A percentile compares a stretch with the other conserved stretches of the same genome.
Conservation (phyloP, 37 sponge, comb jelly and placozoan species). For the Halisarca cf. caerulea region DNA sequence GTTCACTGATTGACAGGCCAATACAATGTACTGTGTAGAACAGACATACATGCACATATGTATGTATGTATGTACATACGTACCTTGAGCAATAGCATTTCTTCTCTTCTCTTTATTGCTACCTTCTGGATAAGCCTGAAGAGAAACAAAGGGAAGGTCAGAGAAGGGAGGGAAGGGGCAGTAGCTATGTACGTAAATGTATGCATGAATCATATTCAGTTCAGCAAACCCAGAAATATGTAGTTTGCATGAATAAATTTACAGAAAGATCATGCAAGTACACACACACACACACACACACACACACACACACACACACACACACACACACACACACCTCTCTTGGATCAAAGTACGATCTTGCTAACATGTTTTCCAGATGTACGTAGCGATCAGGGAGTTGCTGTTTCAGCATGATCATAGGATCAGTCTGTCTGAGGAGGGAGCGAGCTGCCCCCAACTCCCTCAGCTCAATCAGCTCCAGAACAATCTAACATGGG, state of each 20-base stretch:
- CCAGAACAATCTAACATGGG: constrained; percentile 85
- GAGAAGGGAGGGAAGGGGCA: too few relatives aligned
- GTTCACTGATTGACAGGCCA: too few relatives aligned
- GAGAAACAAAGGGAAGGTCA: background rate
- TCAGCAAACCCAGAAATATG: too few relatives aligned
- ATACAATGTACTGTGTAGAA: background rate
- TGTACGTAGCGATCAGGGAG: constrained; percentile 92
- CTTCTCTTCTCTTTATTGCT: constrained; percentile 97
- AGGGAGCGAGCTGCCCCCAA: constrained; percentile 95
- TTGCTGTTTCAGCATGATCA: constrained; percentile 94
- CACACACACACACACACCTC: constrained; percentile 62
- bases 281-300: too few relatives aligned
- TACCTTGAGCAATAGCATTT: constrained; percentile 87
- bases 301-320: too few relatives aligned
- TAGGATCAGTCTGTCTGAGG: constrained; percentile 96
- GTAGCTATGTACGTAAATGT: too few relatives aligned
- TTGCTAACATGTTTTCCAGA: constrained; percentile 90
- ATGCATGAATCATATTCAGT: too few relatives aligned
- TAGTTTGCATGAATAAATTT: too few relatives aligned
- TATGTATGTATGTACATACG: background rate
- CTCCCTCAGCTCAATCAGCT: constrained; percentile 97
- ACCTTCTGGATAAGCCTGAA: constrained; percentile 93
- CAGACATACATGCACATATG: background rate
- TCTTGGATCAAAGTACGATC: constrained; percentile 95
- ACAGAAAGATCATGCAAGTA: too few relatives aligned